These are phyloP conservation scores for Lindbergichthys nudifrons DNA, from an alignment of 2,797 vertebrate genomes.

Conservation along the genomic window DNA sequence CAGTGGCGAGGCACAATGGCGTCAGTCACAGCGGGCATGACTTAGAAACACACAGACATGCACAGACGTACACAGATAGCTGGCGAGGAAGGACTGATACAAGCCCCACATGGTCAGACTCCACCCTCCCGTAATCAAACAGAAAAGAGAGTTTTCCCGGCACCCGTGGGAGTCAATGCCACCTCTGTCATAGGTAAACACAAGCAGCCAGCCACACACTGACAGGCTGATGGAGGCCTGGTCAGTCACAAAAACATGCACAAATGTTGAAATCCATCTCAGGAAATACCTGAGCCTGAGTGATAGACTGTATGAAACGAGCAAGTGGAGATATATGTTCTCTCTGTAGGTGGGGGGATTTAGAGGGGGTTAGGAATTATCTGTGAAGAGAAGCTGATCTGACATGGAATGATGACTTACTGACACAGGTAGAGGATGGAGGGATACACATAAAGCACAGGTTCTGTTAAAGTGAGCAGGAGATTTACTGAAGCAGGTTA, in stretches of 20 bases:
- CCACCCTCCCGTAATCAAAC: slow-evolving; percentile 25
- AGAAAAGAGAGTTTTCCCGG: slow-evolving; percentile 37
- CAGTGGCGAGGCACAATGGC: slow-evolving; percentile 77
- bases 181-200: slow-evolving; percentile 47
- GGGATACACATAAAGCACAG: slow-evolving; percentile 30
- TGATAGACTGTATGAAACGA: background rate
- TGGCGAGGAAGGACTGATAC: slow-evolving; percentile 45
- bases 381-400: slow-evolving; percentile 29
- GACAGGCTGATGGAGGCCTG: slow-evolving; percentile 24
- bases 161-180: slow-evolving; percentile 39
- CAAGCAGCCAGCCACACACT: slow-evolving; percentile 29
- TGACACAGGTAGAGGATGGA: slow-evolving; percentile 13
- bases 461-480: slow-evolving; percentile 44
- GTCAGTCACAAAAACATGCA: slow-evolving; percentile 49
- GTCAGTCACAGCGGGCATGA: slow-evolving; percentile 77
- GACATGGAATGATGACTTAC: slow-evolving; percentile 26
- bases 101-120: slow-evolving; percentile 25
- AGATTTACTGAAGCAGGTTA: slow-evolving; percentile 53
- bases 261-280: slow-evolving; percentile 38
- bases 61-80: slow-evolving; percentile 31
- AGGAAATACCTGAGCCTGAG: slow-evolving; percentile 24
- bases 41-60: slow-evolving; percentile 22
- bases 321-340: slow-evolving; percentile 7
- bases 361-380: slow-evolving; percentile 6
- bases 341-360: slow-evolving; percentile 13